Percentiles rank a stretch among this genome's conserved stretches.
phyloP scores from a whole-genome alignment of 1,140 invertebrate genomes.

The Hydropsyche tenuis region DNA sequence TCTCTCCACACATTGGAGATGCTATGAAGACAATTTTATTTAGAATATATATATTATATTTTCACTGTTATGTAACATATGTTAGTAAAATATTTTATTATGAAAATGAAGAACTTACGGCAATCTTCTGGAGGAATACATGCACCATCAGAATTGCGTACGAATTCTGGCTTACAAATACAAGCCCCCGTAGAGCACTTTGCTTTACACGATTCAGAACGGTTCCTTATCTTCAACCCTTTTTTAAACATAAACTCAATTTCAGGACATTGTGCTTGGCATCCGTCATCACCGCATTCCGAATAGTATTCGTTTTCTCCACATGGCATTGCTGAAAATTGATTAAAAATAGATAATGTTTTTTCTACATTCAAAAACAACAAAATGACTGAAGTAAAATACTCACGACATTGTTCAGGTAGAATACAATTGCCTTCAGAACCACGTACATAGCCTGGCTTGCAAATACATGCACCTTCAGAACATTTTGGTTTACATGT shows the following conservation, averaged over 20 bases:
- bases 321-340: no score
- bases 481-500: not conserved
- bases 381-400: no score
- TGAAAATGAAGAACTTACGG: constrained; percentile 23
- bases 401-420: not conserved
- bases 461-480: not conserved
- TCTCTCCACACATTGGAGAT: not conserved
- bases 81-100: no score
- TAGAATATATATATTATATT: no score
- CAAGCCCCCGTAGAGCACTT: not conserved
- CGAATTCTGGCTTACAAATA: not conserved
- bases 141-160: not conserved
- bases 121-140: constrained; percentile 1
- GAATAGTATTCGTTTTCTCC: not conserved
- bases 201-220: not conserved
- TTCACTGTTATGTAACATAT: no score
- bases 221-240: no score
- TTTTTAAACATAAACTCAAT: no score
- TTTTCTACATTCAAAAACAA: not conserved
- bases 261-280: not conserved
- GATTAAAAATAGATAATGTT: no score
- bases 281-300: not conserved
- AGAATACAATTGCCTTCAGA: not conserved
- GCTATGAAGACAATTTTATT: not conserved
- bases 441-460: not conserved